phyloP scores from a whole-genome alignment of 2,797 vertebrate species.

The Heliangelus exortis region DNA sequence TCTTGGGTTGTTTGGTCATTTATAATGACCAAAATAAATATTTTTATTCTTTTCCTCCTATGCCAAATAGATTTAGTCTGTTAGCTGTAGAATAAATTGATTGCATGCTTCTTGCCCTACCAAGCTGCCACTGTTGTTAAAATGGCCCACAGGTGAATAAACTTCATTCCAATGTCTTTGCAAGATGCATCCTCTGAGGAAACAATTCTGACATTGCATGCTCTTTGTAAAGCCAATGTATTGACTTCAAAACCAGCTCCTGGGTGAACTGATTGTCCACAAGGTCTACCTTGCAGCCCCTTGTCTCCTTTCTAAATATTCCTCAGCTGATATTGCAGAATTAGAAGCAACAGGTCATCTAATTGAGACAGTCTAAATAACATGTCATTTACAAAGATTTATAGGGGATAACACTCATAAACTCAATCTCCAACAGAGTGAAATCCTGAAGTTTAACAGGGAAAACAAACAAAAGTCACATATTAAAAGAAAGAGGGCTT shows the following conservation, averaged over 20 bases:
- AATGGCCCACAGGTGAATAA: constrained; percentile 44
- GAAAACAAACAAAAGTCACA: not conserved
- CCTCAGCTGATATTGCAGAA: not conserved
- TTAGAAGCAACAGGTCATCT: not conserved
- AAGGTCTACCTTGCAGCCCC: not conserved
- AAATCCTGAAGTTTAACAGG: not conserved
- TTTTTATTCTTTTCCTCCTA: not conserved
- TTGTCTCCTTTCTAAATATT: not conserved
- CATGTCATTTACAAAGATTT: not conserved
- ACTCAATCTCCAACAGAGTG: not conserved
- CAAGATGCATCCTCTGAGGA: constrained; percentile 5
- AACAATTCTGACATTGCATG: constrained; percentile 12
- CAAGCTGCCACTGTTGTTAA: not conserved
- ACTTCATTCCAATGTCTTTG: constrained; percentile 32
- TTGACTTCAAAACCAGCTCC: constrained; percentile 25
- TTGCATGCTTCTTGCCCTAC: not conserved
- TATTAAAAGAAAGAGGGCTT: not conserved
- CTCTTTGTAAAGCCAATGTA: constrained; percentile 4
- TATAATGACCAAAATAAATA: not conserved
- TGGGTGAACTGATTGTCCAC: not conserved
- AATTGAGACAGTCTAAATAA: not conserved
- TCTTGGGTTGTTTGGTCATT: not conserved
- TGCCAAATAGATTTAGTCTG: not conserved
- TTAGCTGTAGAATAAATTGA: constrained; percentile 37
- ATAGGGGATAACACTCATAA: not conserved